Evolutionary conservation across 2,888 invertebrate genomes (phyloP).

Genomic region (Brachypalpus laphriformis): DNA sequence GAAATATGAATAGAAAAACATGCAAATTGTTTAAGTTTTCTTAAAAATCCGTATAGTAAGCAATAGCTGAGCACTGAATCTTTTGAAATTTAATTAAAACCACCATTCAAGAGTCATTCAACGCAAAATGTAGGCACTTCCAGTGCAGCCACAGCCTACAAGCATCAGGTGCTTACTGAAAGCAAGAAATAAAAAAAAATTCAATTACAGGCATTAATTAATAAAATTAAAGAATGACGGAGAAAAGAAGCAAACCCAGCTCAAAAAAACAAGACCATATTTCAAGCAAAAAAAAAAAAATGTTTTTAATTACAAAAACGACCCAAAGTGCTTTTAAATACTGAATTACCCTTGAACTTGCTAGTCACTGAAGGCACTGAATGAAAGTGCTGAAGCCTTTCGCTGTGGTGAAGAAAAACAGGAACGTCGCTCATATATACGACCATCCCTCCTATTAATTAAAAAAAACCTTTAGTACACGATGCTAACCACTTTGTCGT

Average conservation of each 20-base stretch:
- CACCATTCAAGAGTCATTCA: conserved; percentile 13
- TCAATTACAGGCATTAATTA: conserved; percentile 65
- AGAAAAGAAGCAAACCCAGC: not conserved
- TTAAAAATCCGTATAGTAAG: not conserved
- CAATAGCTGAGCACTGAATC: conserved; percentile 29
- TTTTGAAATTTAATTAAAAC: conserved; percentile 32
- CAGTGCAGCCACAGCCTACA: not conserved
- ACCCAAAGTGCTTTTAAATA: conserved; percentile 48
- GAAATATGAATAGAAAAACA: too few relatives aligned
- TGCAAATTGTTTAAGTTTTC: not conserved
- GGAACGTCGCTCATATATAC: not conserved
- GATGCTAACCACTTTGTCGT: conserved; percentile 46
- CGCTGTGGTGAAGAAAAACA: not conserved
- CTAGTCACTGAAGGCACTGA: conserved; percentile 25
- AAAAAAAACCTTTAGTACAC: conserved; percentile 13
- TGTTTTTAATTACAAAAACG: conserved; percentile 55
- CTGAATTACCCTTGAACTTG: conserved; percentile 67
- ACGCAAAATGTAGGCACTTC: not conserved
- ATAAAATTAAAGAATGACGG: conserved; percentile 29
- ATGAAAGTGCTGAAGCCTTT: conserved; percentile 9
- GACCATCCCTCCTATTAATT: conserved; percentile 12
- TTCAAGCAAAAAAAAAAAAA: not conserved
- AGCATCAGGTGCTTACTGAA: conserved; percentile 25
- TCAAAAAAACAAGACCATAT: not conserved
- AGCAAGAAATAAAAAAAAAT: conserved; percentile 14